These are phyloP conservation scores for Orchesella cincta DNA, from an alignment of 1,140 invertebrate species.

Conservation along the genomic window DNA sequence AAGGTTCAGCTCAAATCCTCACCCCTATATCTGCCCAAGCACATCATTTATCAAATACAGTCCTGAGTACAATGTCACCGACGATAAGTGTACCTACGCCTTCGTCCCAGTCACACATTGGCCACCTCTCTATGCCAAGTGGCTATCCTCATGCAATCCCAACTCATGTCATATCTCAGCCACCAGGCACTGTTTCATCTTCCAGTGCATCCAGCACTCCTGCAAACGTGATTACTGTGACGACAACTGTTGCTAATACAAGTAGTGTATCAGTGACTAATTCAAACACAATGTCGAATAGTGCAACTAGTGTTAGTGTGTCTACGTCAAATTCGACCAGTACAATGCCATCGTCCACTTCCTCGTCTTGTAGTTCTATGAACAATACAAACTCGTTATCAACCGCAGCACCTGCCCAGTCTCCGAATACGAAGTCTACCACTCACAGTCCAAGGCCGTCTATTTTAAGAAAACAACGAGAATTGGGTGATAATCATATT, in stretches of 20 bases:
- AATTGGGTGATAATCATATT: slow-evolving; percentile 51
- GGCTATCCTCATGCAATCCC: slow-evolving; percentile 37
- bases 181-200: slow-evolving; percentile 31
- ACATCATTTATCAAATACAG: slow-evolving; percentile 33
- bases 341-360: slow-evolving; percentile 31
- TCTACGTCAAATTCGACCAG: slow-evolving; percentile 26
- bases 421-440: slow-evolving; percentile 32
- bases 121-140: neutral
- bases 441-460: slow-evolving; percentile 69
- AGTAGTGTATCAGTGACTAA: neutral
- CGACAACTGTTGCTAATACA: neutral
- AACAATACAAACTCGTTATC: slow-evolving; percentile 13
- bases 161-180: slow-evolving; percentile 47
- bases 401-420: slow-evolving; percentile 16
- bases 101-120: neutral
- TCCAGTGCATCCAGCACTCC: slow-evolving; percentile 21
- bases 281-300: neutral
- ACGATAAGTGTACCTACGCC: slow-evolving; percentile 1
- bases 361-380: slow-evolving; percentile 24
- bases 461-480: slow-evolving; percentile 66
- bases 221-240: slow-evolving; percentile 14
- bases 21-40: slow-evolving; percentile 28
- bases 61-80: slow-evolving; percentile 24
- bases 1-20: slow-evolving; percentile 14
- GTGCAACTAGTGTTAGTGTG: slow-evolving; percentile 2